Evolutionary conservation across 2,888 invertebrate species (phyloP).

Genomic region (Stenurella melanura): DNA sequence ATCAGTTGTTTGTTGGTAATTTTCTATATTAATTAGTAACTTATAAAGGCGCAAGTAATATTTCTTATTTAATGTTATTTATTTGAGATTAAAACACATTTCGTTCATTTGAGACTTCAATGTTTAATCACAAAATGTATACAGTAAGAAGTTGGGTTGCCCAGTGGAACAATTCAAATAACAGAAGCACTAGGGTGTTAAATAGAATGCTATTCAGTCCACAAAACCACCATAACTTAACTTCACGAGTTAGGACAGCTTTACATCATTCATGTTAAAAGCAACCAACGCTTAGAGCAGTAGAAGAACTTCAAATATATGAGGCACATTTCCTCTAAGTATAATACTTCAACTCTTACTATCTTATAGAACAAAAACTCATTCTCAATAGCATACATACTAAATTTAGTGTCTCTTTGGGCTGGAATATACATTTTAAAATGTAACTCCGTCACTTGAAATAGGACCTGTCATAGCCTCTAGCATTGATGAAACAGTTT

Average conservation of each 20-base stretch:
- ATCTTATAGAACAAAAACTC: slow-evolving; percentile 4
- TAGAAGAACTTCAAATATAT: slow-evolving; percentile 50
- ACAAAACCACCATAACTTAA: slow-evolving; percentile 53
- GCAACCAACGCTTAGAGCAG: slow-evolving; percentile 45
- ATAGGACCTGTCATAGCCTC: background rate
- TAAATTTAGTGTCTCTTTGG: slow-evolving; percentile 4
- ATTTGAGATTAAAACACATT: background rate
- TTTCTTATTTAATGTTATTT: background rate
- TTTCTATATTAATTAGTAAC: too few relatives aligned
- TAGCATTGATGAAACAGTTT: background rate
- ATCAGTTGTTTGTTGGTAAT: too few relatives aligned
- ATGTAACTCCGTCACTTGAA: background rate
- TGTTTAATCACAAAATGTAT: slow-evolving; percentile 7
- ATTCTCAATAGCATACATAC: slow-evolving; percentile 7
- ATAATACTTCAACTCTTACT: slow-evolving; percentile 38
- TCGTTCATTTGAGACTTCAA: background rate
- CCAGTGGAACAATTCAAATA: slow-evolving; percentile 7
- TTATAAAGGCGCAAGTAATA: too few relatives aligned
- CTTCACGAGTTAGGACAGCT: slow-evolving; percentile 51
- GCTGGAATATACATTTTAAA: background rate
- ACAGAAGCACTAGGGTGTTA: slow-evolving; percentile 41
- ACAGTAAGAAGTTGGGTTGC: background rate
- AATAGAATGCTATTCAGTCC: slow-evolving; percentile 52
- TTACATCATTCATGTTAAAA: slow-evolving; percentile 53
- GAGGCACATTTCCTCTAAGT: slow-evolving; percentile 41